phyloP scores from a whole-genome alignment of 2,888 invertebrate genomes.

The Melinaea marsaeus region DNA sequence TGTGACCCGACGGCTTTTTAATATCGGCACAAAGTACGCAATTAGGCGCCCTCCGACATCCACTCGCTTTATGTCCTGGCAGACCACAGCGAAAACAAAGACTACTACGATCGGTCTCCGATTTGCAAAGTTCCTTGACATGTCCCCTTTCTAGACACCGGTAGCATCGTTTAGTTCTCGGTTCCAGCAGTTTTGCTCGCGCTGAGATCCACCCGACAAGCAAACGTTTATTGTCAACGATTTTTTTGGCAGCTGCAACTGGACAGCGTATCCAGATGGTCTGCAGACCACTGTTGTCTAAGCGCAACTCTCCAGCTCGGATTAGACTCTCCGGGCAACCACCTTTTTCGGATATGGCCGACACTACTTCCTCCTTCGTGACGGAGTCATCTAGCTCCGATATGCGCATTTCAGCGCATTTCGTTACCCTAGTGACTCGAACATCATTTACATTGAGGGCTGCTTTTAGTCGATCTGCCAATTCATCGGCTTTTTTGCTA shows the following conservation, averaged over 20 bases:
- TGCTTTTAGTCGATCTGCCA: no score
- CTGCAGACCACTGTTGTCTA: not conserved
- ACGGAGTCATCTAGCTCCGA: slow-evolving; percentile 30
- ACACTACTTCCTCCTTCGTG: slow-evolving; percentile 10
- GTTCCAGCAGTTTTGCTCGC: slow-evolving; percentile 11
- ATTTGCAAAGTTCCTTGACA: slow-evolving; percentile 16
- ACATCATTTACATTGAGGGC: no score
- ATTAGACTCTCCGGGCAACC: slow-evolving; percentile 9
- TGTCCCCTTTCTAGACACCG: slow-evolving; percentile 26
- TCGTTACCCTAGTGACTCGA: no score
- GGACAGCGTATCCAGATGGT: slow-evolving; percentile 20
- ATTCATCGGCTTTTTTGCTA: no score
- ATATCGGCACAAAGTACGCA: no score
- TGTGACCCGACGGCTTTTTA: no score
- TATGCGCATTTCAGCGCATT: slow-evolving; percentile 19
- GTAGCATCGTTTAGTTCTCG: slow-evolving; percentile 22
- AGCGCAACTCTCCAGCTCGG: slow-evolving; percentile 13
- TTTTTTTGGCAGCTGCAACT: slow-evolving; percentile 23
- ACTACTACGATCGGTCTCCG: slow-evolving; percentile 13
- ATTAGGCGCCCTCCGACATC: slow-evolving; percentile 10
- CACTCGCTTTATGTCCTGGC: slow-evolving; percentile 23
- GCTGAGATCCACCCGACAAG: slow-evolving; percentile 28
- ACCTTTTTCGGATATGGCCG: slow-evolving; percentile 19
- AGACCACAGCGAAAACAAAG: slow-evolving; percentile 25
- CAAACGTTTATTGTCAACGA: slow-evolving; percentile 17